Evolutionary conservation across 2,888 invertebrate genomes (phyloP).

Genomic region (Platypus cylindrus): DNA sequence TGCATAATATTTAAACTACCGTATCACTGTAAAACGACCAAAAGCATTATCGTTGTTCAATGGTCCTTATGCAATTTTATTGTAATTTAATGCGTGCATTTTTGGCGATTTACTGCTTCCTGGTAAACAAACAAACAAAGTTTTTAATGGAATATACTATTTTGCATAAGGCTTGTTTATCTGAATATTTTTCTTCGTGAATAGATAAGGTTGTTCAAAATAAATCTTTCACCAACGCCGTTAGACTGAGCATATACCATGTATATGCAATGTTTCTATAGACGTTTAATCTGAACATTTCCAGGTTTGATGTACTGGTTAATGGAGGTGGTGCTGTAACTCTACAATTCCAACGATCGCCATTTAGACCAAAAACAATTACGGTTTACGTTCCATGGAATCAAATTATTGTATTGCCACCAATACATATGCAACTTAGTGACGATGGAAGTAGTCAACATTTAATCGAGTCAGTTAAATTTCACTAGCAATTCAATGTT

Average conservation of each 20-base stretch:
- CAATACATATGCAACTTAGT: slow-evolving; percentile 74
- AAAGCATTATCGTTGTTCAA: slow-evolving; percentile 1
- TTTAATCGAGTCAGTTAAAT: slow-evolving; percentile 14
- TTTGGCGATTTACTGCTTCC: too few species aligned
- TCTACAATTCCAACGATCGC: slow-evolving; percentile 89
- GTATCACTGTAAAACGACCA: not conserved
- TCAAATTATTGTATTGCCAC: slow-evolving; percentile 86
- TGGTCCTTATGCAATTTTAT: too few species aligned
- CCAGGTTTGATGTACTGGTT: slow-evolving; percentile 95
- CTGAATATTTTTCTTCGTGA: too few species aligned
- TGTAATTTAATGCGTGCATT: too few species aligned
- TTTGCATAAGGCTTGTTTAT: too few species aligned
- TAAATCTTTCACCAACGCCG: too few species aligned
- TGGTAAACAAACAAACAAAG: too few species aligned
- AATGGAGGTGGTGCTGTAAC: slow-evolving; percentile 98
- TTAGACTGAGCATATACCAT: too few species aligned
- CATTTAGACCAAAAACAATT: slow-evolving; percentile 77
- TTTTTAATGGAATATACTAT: too few species aligned
- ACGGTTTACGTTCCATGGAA: slow-evolving; percentile 97
- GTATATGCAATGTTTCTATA: not conserved
- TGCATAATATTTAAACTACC: not conserved
- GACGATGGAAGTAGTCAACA: slow-evolving; percentile 40
- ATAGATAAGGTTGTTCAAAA: too few species aligned
- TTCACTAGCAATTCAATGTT: too few species aligned
- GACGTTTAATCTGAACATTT: slow-evolving; percentile 6